Base-by-base conservation (phyloP, 1,140 invertebrate species). In the Atta texana region DNA sequence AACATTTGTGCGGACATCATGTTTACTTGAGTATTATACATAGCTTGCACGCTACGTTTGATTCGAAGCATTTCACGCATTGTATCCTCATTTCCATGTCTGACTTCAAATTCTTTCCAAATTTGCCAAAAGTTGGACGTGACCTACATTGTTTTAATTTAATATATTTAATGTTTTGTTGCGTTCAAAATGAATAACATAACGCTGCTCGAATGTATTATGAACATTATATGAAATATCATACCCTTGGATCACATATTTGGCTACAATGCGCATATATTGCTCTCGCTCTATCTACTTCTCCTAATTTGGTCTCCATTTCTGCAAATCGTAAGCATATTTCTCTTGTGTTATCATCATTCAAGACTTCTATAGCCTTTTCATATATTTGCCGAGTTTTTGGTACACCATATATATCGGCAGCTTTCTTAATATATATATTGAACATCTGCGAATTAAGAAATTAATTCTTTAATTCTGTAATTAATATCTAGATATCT, bases 31-130 rank as follows among this genome's bases (percentile, higher is more conserved):
- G 98, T 99, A 94, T 99, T 99, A 93, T 99, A 99, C 91, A 98
- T 98, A 7, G 99, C 99, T 95, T 99, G 98, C 0, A 99, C 98
- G 93, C 98, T 99, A 89, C 99, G 97, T 94, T 99, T 99, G 74
- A 99, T 99, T 93, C 99, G 96, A 87, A 99, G 95, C 99, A 99
- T 99, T 96, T 99, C 99, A 71, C 99, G 96, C 97, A 99, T 99
- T 0, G 99, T 99, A 92, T 99, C 99, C 95, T 99, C 99, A 96
- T 99, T 99, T n/a, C 99, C 99, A 96, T 99, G 99, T 68, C 98
- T 97, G 55, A 99, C 98, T 96, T 99, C 99, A 96, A 99, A 99
- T 91, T 99, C 98, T 95, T 99, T 99, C 99, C 99, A 99, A 8
- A 98, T 98, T 93, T 99, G 97, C 99, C 99, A 99, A 93, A 99